Evolutionary conservation across 2,888 invertebrate species (phyloP).

Genomic region (Urechis unicinctus): DNA sequence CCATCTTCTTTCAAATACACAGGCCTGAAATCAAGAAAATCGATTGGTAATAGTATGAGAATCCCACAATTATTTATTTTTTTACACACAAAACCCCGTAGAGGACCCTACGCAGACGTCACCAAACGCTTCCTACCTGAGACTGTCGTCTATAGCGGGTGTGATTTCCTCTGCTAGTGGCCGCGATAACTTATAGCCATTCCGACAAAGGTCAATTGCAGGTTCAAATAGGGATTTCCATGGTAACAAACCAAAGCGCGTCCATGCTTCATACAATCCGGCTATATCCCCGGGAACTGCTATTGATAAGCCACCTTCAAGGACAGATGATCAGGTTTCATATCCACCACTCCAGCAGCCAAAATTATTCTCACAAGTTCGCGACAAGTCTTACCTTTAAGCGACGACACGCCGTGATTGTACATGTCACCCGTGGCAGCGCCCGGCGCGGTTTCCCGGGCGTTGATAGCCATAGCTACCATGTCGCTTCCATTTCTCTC

Average conservation of each 20-base stretch:
- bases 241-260: slow-evolving; percentile 17
- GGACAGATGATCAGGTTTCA: too few species aligned
- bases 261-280: slow-evolving; percentile 69
- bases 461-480: background rate
- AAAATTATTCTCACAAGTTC: background rate
- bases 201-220: slow-evolving; percentile 28
- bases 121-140: too few species aligned
- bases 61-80: too few species aligned
- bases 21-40: slow-evolving; percentile 10
- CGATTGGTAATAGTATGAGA: too few species aligned
- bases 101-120: too few species aligned
- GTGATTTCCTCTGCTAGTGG: slow-evolving; percentile 26
- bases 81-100: too few species aligned
- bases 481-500: background rate
- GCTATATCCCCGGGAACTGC: slow-evolving; percentile 64
- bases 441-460: slow-evolving; percentile 66
- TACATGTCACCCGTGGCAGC: slow-evolving; percentile 61
- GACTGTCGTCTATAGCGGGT: background rate
- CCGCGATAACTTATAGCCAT: slow-evolving; percentile 28
- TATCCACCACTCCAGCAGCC: too few species aligned
- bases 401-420: slow-evolving; percentile 1
- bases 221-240: slow-evolving; percentile 28
- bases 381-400: background rate
- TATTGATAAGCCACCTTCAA: slow-evolving; percentile 53
- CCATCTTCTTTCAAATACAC: slow-evolving; percentile 24